phyloP scores from a whole-genome alignment of 2,888 invertebrate genomes.

The Iphiclides podalirius region DNA sequence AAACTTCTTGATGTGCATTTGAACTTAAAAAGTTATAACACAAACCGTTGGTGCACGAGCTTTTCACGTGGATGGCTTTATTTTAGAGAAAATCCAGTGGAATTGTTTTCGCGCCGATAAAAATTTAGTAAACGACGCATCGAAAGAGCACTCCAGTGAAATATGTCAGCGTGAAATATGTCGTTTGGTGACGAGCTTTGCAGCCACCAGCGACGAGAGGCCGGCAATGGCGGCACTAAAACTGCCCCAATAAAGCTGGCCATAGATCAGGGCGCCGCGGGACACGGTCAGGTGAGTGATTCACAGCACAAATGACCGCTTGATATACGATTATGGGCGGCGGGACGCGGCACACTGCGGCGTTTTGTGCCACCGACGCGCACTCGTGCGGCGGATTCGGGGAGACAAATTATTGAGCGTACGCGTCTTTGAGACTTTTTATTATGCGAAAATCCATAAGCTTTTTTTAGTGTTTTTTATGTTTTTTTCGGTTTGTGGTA shows the following conservation, averaged over 20 bases:
- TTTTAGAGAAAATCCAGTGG: no score
- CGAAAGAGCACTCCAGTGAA: background rate
- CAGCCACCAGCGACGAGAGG: conserved; percentile 4
- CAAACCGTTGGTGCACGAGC: no score
- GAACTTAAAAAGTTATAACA: no score
- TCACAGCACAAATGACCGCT: conserved; percentile 39
- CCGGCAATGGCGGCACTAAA: conserved; percentile 13
- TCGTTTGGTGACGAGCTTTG: conserved; percentile 3
- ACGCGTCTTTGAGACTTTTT: no score
- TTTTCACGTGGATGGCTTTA: no score
- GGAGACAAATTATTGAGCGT: no score
- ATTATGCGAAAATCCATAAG: no score
- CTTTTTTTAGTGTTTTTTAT: no score
- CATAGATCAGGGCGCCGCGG: conserved; percentile 20
- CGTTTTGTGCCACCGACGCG: background rate
- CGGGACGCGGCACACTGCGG: background rate
- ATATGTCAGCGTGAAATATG: background rate
- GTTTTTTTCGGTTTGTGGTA: no score
- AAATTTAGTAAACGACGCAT: background rate
- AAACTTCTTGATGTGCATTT: no score
- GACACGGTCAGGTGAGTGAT: conserved; percentile 43
- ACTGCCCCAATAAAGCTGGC: conserved; percentile 24
- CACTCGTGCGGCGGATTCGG: no score
- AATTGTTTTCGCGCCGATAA: background rate
- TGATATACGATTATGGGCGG: conserved; percentile 44